These are phyloP conservation scores for Zootoca vivipara DNA, from an alignment of 2,113 vertebrate genomes.

Conservation along the genomic window DNA sequence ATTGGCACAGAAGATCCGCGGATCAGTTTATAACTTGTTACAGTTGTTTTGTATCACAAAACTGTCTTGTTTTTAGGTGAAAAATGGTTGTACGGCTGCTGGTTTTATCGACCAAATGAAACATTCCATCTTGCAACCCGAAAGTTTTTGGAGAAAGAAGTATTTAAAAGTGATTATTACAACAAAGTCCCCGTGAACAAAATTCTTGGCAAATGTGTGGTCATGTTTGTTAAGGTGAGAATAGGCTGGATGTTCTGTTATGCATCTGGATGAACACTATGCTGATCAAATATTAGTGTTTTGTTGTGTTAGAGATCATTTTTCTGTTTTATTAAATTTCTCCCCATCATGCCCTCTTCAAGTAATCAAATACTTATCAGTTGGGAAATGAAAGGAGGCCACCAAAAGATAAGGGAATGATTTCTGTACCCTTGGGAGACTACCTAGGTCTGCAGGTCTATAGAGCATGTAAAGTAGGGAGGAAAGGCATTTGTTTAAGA, in stretches of 20 bases:
- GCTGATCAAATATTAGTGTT: neutral
- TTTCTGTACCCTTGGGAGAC: neutral
- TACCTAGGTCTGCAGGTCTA: neutral
- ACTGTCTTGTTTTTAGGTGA: slow-evolving; percentile 78
- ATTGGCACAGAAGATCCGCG: neutral
- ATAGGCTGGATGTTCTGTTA: slow-evolving; percentile 3
- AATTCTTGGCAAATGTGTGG: slow-evolving; percentile 98
- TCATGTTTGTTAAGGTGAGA: slow-evolving; percentile 99
- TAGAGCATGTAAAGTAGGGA: neutral
- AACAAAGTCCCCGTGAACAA: slow-evolving; percentile 98
- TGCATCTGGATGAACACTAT: neutral
- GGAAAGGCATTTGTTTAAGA: neutral
- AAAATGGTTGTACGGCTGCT: slow-evolving; percentile 98
- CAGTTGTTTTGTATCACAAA: neutral
- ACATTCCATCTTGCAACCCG: slow-evolving; percentile 97
- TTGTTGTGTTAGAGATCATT: neutral
- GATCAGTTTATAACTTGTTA: neutral
- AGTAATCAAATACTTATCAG: neutral
- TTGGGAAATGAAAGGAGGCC: neutral
- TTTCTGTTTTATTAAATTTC: neutral
- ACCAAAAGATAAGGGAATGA: neutral
- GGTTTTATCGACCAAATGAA: slow-evolving; percentile 99
- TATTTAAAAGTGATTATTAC: slow-evolving; percentile 99
- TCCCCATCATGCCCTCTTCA: neutral
- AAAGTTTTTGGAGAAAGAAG: slow-evolving; percentile 98